A percentile compares a stretch with the other conserved stretches of the same genome.
Evolutionary conservation across 2,888 invertebrate genomes (phyloP).

Genomic region (Arge pagana): DNA sequence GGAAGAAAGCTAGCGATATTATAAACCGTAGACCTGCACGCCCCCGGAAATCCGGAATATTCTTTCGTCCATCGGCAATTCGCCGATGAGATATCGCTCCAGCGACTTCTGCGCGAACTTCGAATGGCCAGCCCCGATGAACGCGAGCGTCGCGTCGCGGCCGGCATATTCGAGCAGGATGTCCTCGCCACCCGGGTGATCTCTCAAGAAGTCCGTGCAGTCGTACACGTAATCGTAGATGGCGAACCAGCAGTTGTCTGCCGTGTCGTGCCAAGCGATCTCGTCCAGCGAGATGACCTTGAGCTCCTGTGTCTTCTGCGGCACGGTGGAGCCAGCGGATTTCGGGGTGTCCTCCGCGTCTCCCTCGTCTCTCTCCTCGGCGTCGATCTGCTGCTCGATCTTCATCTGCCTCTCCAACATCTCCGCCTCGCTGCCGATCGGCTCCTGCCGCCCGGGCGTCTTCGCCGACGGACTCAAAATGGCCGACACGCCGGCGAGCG

Average conservation of each 20-base stretch:
- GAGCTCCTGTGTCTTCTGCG: conserved; percentile 18
- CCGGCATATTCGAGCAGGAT: conserved; percentile 84
- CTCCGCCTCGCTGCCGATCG: not conserved
- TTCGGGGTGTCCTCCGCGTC: not conserved
- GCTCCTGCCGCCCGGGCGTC: not conserved
- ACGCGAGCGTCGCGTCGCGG: conserved; percentile 81
- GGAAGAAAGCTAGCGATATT: no score
- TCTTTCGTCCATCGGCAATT: conserved; percentile 73
- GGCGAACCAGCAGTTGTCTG: conserved; percentile 82
- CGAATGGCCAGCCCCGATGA: conserved; percentile 80
- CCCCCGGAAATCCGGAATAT: conserved; percentile 72
- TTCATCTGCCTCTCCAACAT: not conserved
- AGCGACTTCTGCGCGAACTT: conserved; percentile 67
- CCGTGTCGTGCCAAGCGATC: conserved; percentile 75
- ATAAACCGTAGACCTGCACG: conserved; percentile 60
- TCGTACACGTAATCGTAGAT: conserved; percentile 87
- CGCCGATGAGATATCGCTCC: conserved; percentile 75
- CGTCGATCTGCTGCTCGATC: not conserved
- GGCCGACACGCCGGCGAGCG: no score
- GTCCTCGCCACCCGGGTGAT: conserved; percentile 85
- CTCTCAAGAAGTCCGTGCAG: conserved; percentile 74
- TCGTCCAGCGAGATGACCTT: conserved; percentile 71
- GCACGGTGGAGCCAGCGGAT: not conserved
- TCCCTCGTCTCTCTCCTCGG: not conserved
- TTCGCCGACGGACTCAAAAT: not conserved